phyloP scores from a whole-genome alignment of 2,113 vertebrate species.

The Lipotes vexillifer region DNA sequence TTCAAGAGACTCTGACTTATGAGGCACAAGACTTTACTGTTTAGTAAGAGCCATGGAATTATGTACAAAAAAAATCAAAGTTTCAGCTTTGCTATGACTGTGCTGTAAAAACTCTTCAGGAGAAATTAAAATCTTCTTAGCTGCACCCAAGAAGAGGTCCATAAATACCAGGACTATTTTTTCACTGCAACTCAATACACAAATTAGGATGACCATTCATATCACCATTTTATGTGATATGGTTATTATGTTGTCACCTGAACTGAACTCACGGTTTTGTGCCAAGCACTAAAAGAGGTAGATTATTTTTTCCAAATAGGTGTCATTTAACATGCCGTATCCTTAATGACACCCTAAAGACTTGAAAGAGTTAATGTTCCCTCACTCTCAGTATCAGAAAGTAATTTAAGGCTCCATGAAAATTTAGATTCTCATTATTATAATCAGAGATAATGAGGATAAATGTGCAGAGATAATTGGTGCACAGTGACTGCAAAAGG shows the following conservation, averaged over 20 bases:
- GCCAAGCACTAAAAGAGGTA: not conserved
- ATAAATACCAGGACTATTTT: not conserved
- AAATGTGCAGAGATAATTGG: conserved; percentile 7
- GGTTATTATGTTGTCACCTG: not conserved
- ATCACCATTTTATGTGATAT: not conserved
- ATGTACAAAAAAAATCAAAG: not conserved
- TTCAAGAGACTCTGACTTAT: not conserved
- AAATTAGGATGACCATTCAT: not conserved
- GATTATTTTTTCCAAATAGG: not conserved
- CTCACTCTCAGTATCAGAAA: not conserved
- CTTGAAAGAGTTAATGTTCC: not conserved
- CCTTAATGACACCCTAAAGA: not conserved
- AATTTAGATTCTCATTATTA: not conserved
- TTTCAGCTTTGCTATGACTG: not conserved
- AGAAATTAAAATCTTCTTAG: not conserved
- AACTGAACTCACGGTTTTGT: not conserved
- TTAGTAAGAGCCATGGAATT: not conserved
- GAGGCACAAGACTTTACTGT: not conserved
- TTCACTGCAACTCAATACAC: not conserved
- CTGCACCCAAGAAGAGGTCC: not conserved
- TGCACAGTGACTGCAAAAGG: not conserved
- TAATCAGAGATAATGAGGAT: conserved; percentile 20
- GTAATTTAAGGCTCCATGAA: not conserved
- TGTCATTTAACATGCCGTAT: not conserved
- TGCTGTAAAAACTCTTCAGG: not conserved